Conservation (phyloP, 2,113 vertebrate genomes). For the Toxotes chatareus region DNA sequence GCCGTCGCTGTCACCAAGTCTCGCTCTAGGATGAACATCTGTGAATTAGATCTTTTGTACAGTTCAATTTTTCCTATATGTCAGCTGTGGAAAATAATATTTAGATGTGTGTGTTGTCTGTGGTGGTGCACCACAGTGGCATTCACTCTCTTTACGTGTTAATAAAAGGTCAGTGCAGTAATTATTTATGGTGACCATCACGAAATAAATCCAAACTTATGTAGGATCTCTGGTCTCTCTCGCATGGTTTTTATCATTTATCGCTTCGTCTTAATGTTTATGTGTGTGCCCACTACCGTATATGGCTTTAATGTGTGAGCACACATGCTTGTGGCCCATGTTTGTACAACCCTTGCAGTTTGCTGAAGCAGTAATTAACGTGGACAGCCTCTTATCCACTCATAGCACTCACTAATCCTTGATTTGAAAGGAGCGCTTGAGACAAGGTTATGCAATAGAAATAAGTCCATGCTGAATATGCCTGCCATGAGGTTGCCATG, state of each 20-base stretch:
- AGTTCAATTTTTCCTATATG: conserved; percentile 51
- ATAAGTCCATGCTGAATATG: conserved; percentile 59
- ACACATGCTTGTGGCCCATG: neutral
- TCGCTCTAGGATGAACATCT: conserved; percentile 45
- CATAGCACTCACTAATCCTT: conserved; percentile 63
- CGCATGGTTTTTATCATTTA: conserved; percentile 41
- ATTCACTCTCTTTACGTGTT: conserved; percentile 65
- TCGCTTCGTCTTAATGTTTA: neutral
- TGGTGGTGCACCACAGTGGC: conserved; percentile 50
- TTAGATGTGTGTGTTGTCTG: conserved; percentile 57
- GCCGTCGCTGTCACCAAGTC: conserved; percentile 47
- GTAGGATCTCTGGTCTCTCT: conserved; percentile 44
- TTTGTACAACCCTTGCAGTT: conserved; percentile 16
- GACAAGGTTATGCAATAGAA: conserved; percentile 67
- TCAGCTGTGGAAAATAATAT: conserved; percentile 58
- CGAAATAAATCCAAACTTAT: conserved; percentile 77
- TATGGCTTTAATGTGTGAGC: neutral
- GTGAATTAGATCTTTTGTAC: conserved; percentile 68
- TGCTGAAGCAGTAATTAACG: conserved; percentile 31
- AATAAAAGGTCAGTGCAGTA: conserved; percentile 62
- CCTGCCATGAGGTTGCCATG: conserved; percentile 51
- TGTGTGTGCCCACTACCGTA: neutral
- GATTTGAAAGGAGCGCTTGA: conserved; percentile 60
- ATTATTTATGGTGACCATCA: conserved; percentile 72
- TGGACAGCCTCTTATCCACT: conserved; percentile 61